Conservation (phyloP, 2,888 invertebrate species). For the Tetrapedia diversipes region DNA sequence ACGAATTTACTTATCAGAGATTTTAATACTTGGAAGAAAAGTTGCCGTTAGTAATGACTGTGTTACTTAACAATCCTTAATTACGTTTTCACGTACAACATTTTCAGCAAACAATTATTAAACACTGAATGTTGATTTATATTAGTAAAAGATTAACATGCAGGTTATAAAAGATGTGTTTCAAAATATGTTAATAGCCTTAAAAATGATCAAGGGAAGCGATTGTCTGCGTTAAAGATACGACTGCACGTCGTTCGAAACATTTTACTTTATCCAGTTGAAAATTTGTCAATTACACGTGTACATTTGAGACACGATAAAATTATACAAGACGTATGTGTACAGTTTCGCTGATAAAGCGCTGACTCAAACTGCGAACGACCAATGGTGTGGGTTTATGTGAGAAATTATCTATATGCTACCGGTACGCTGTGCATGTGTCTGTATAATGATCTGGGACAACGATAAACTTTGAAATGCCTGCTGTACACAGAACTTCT, state of each 20-base stretch:
- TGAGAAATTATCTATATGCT: conserved; percentile 3
- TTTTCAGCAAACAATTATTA: too few species aligned
- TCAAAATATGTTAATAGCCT: too few species aligned
- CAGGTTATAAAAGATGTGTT: too few species aligned
- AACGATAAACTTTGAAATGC: conserved; percentile 27
- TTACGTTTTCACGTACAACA: too few species aligned
- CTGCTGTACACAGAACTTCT: conserved; percentile 22
- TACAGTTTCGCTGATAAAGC: not conserved
- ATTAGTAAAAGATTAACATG: too few species aligned
- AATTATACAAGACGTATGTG: not conserved
- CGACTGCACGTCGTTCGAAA: not conserved
- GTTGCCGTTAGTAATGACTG: too few species aligned
- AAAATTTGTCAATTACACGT: not conserved
- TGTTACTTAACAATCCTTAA: too few species aligned
- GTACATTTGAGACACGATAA: not conserved
- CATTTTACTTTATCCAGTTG: not conserved
- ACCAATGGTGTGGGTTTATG: not conserved
- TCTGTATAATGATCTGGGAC: conserved; percentile 29
- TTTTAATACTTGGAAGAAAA: too few species aligned
- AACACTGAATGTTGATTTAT: too few species aligned
- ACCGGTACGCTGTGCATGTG: not conserved
- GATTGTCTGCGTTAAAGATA: too few species aligned
- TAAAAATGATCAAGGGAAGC: too few species aligned
- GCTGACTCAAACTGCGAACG: not conserved
- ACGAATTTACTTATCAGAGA: too few species aligned